Conservation (phyloP, 2,888 invertebrate genomes). For the Lepeophtheirus nordmannii region DNA sequence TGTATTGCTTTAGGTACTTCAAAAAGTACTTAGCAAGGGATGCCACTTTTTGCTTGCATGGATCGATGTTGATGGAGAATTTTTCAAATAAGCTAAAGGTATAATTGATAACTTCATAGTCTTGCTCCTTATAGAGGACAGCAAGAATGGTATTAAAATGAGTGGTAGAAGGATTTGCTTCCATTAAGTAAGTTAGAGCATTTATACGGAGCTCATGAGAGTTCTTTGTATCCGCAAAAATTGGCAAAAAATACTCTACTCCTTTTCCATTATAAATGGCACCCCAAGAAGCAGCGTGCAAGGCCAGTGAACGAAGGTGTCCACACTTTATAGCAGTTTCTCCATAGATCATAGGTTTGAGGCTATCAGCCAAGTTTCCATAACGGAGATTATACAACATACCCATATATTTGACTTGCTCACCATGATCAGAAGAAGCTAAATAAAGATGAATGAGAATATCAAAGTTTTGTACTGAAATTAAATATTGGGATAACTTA, state of each 20-base stretch:
- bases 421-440: conserved; percentile 2
- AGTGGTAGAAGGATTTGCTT: conserved; percentile 12
- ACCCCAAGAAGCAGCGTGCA: conserved; percentile 10
- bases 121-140: conserved; percentile 13
- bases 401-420: neutral
- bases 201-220: conserved; percentile 10
- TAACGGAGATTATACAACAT: conserved; percentile 10
- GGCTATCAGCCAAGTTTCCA: conserved; percentile 3
- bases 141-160: conserved; percentile 14
- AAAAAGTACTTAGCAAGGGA: conserved; percentile 14
- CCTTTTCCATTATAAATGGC: neutral
- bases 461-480: neutral
- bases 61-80: conserved; percentile 10
- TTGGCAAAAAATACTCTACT: conserved; percentile 10
- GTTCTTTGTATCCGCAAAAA: conserved; percentile 5
- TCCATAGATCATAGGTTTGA: conserved; percentile 12
- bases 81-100: conserved; percentile 19
- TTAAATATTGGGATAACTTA: neutral
- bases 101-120: conserved; percentile 22
- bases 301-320: neutral
- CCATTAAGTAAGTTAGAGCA: conserved; percentile 12
- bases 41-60: conserved; percentile 2
- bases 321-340: neutral
- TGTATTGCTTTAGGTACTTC: conserved; percentile 22
- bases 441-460: neutral